Percentiles rank a stretch among this genome's conserved stretches.
Conservation (phyloP, 2,797 vertebrate genomes). For the Menidia menidia region DNA sequence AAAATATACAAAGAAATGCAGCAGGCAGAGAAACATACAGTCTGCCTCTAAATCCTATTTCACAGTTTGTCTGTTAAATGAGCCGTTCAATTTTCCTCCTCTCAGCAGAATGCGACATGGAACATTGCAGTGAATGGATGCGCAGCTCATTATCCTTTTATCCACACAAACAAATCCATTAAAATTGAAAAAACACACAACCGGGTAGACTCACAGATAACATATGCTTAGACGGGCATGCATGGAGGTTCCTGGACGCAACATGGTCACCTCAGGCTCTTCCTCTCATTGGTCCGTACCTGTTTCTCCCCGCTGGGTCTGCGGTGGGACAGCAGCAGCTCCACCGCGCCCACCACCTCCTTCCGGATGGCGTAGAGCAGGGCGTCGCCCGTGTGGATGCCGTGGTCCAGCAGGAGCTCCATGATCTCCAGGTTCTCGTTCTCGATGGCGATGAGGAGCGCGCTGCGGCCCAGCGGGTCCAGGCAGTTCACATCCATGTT, state of each 20-base stretch:
- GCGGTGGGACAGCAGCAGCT: constrained; percentile 93
- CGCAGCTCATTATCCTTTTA: constrained; percentile 32
- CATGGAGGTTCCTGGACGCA: constrained; percentile 5
- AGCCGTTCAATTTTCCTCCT: constrained; percentile 53
- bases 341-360: constrained; percentile 96
- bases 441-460: constrained; percentile 96
- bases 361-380: constrained; percentile 95
- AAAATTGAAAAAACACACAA: constrained; percentile 20
- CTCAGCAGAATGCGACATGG: constrained; percentile 44
- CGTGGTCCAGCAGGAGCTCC: constrained; percentile 92
- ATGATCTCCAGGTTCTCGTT: constrained; percentile 98
- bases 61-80: constrained; percentile 59
- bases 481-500: constrained; percentile 98
- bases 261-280: background rate
- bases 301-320: constrained; percentile 92
- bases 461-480: constrained; percentile 94
- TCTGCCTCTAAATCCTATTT: constrained; percentile 68
- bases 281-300: constrained; percentile 70
- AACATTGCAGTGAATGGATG: constrained; percentile 44
- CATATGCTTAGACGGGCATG: constrained; percentile 25
- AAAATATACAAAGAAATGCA: constrained; percentile 32
- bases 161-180: constrained; percentile 3
- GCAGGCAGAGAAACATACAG: constrained; percentile 39
- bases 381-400: constrained; percentile 92
- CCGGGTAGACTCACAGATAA: constrained; percentile 1